Conservation (phyloP, 2,888 invertebrate species). For the Stratiomys singularior region DNA sequence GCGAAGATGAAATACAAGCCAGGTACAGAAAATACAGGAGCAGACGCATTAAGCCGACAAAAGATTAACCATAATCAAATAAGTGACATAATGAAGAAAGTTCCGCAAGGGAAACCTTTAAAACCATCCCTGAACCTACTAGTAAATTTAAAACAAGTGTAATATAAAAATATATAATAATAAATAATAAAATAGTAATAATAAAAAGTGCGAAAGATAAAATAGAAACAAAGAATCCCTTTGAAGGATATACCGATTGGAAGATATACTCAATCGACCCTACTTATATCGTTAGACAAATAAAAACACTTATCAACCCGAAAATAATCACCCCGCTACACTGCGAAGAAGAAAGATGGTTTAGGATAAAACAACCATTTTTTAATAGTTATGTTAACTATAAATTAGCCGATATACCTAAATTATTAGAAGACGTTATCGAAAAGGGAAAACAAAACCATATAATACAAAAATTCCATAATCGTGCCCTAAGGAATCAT, state of each 20-base stretch:
- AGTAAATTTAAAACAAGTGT: background rate
- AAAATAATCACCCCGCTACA: background rate
- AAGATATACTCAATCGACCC: background rate
- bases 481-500: background rate
- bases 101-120: background rate
- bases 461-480: background rate
- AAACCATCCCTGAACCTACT: background rate
- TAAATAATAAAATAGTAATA: too few species aligned
- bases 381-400: background rate
- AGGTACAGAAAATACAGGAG: constrained; percentile 59
- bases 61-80: background rate
- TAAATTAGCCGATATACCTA: background rate
- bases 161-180: background rate
- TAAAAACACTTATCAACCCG: constrained; percentile 2
- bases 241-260: background rate
- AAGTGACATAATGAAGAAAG: background rate
- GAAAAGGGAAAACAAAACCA: background rate
- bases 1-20: constrained; percentile 59
- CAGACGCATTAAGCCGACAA: constrained; percentile 42
- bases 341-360: constrained; percentile 11
- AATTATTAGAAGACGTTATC: background rate
- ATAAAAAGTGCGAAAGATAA: background rate
- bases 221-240: background rate
- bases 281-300: background rate
- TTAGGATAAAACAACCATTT: background rate